Percentiles rank a stretch among this genome's conserved stretches.
These are phyloP conservation scores for Temnothorax curvispinosus DNA, from an alignment of 1,140 invertebrate genomes.

Conservation along the genomic window DNA sequence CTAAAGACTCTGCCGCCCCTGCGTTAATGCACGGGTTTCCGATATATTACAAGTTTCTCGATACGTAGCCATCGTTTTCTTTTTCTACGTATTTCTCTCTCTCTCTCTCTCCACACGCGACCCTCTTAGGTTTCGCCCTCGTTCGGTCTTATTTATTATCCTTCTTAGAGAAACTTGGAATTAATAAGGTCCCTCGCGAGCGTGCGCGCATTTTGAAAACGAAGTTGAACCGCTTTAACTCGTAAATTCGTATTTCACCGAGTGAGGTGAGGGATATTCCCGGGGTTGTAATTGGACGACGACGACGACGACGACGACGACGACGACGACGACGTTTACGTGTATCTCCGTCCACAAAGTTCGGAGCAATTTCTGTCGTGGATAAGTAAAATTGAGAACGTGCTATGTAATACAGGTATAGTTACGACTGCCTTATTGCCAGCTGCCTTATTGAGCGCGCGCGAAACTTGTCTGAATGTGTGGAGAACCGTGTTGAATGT, in stretches of 20 bases:
- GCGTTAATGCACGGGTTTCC: not conserved
- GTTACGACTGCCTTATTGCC: constrained; percentile 30
- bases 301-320: not conserved
- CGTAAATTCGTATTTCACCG: constrained; percentile 28
- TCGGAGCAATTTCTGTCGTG: constrained; percentile 38
- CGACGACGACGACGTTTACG: constrained; percentile 3
- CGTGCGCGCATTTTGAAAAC: not conserved
- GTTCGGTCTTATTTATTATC: constrained; percentile 5
- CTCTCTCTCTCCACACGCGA: not conserved
- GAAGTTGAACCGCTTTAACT: constrained; percentile 20
- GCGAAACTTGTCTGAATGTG: constrained; percentile 24
- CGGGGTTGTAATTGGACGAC: constrained; percentile 7
- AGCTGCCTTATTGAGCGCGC: constrained; percentile 31
- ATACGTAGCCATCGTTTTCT: not conserved
- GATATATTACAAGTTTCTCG: constrained; percentile 4
- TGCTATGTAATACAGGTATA: constrained; percentile 32
- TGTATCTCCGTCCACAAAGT: constrained; percentile 31
- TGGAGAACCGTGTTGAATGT: constrained; percentile 19
- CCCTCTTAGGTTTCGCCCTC: not conserved
- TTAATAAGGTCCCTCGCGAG: not conserved
- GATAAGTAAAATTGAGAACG: constrained; percentile 57
- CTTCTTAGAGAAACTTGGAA: not conserved
- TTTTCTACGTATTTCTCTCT: not conserved
- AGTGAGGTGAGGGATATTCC: constrained; percentile 10
- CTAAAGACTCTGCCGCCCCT: not conserved